Base-by-base conservation (phyloP, 1,140 invertebrate species). In the Drosophila auraria region DNA sequence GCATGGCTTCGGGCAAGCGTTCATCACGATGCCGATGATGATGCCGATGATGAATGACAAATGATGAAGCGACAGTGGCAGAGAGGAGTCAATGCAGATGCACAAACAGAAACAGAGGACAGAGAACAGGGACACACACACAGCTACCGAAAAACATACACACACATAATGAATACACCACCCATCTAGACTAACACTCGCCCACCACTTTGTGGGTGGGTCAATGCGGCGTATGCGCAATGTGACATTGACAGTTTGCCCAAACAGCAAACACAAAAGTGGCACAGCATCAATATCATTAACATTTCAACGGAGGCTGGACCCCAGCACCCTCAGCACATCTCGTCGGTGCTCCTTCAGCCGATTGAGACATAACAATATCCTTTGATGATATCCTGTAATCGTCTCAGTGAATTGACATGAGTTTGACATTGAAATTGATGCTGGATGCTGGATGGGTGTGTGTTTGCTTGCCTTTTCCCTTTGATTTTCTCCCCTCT, bases 391-490 rank as follows among this genome's bases (percentile, higher is more conserved):
- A 81, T 82, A 90, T 89, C 84, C 86, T 83, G 82, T 87, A 89
- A 87, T 87, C 80, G 82, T 68, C 77, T 83, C 64, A 80, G 62
- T 83, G 86, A 82, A 89, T 89, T 89, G 84, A 90, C 86, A 89
- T 84, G 78, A 87, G 84, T 90, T 84, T 84, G 84, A 89, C 84
- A 89, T 90, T 81, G 84, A 84, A 90, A 89, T 90, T 83, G 81
- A 87, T 59, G 60, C 62, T 75, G 75, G 7, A 15, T 56, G 27
- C 27, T 56, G 54, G 54, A 14, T 47, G 27, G 25, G 14, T 45
- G 12, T 25, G 25, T 33, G 63, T 30, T 14, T 36, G 36, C 38
- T 40, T 25, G 42, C 17, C 15, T 61, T n/a, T 33, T 33, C 17
- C 23, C 64, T 38, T 47, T 59, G 53, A 25, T 25, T 65, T 45